These are phyloP conservation scores for Ictalurus furcatus DNA, from an alignment of 2,113 vertebrate genomes.

Conservation along the genomic window DNA sequence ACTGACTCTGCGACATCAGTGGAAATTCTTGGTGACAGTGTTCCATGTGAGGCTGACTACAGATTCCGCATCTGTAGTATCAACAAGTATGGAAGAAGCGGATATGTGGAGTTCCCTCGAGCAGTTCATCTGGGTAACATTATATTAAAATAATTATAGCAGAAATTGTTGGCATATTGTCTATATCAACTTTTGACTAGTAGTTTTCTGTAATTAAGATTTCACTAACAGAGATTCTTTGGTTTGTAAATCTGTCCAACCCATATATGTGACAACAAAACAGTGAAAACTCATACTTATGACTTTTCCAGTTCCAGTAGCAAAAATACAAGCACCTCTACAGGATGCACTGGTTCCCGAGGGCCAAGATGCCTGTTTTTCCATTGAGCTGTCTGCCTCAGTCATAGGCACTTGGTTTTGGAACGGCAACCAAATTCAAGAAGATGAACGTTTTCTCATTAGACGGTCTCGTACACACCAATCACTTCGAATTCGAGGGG, in stretches of 20 bases:
- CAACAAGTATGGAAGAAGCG: conserved; percentile 87
- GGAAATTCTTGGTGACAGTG: conserved; percentile 87
- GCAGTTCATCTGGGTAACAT: conserved; percentile 86
- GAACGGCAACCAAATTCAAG: conserved; percentile 78
- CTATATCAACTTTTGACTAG: background rate
- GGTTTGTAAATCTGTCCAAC: background rate
- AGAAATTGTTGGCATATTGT: background rate
- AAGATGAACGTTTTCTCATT: conserved; percentile 71
- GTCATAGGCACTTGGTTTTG: conserved; percentile 87
- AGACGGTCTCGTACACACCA: conserved; percentile 76
- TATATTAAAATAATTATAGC: background rate
- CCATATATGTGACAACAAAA: background rate
- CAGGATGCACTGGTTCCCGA: conserved; percentile 79
- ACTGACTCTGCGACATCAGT: conserved; percentile 83
- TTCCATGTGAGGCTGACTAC: conserved; percentile 88
- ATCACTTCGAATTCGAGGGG: conserved; percentile 77
- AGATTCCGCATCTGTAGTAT: conserved; percentile 86
- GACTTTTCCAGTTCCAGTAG: conserved; percentile 79
- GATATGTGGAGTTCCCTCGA: conserved; percentile 84
- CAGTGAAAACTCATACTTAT: background rate
- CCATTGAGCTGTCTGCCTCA: conserved; percentile 83
- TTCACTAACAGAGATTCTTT: background rate
- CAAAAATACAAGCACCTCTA: conserved; percentile 81
- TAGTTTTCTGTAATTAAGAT: background rate
- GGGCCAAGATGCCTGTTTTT: conserved; percentile 81